Evolutionary conservation across 1,140 invertebrate genomes (phyloP), one percentile per base, ranked within the genome.

Genomic region (Kradibia gibbosae): DNA sequence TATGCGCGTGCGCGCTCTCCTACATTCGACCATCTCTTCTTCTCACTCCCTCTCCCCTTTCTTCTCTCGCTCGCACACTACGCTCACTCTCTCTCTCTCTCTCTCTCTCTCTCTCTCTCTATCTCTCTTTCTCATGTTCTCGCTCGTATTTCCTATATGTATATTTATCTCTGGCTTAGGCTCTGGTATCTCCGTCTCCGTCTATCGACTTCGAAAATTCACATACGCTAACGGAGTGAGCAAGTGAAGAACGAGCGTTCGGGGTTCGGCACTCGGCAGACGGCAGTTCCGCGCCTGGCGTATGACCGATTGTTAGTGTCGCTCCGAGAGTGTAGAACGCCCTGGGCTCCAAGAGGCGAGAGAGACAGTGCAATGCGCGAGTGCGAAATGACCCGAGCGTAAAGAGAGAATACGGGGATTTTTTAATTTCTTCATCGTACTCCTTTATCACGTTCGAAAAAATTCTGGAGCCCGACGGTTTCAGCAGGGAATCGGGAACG

Each of bases 241-340:
- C 15, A n/a, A n/a, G n/a, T n/a, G 71, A 28, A 55, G 48, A 74
- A 31, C 39, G 71, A 67, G 72, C 28, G 48, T 5, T 25, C 72
- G 22, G 15, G 34, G 25, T 3, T 57, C 50, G 42, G 13, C 7
- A 8, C 22, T 5, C 53, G 15, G 25, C n/a, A 53, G 3, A 5
- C 78, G 39, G 55, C 78, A 80, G 78, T 80, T 74, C 78, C 78
- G 74, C 78, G 78, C 25, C 57, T 80, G 78, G 71, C 57, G 71
- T 67, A 80, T 71, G 78, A 80, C 71, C 71, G 78, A 65, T 48
- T n/a, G 70, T 39, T 28, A 11, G 53, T 25, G 45, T 50, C 25
- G 60, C n/a, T 28, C 53, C 28, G 42, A 11, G 34, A 62, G 39
- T 25, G 7, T 1, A 48, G 67, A 45, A 42, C 36, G 74, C 74